These are phyloP conservation scores for Haemorhous mexicanus DNA, from an alignment of 2,113 vertebrate genomes.

Conservation along the genomic window DNA sequence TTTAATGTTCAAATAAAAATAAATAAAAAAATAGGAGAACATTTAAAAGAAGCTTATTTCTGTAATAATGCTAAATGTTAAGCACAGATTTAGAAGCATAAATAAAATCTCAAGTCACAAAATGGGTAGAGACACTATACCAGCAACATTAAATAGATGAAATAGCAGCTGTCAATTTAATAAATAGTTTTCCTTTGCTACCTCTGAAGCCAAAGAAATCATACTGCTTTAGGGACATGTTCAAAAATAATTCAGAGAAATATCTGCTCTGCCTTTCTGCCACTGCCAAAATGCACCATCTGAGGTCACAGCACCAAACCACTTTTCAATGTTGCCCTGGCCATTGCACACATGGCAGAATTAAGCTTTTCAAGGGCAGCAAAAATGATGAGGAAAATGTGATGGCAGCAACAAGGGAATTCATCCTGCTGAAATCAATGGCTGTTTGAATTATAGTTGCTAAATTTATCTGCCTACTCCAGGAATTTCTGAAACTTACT, in stretches of 20 bases:
- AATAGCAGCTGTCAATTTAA: background rate
- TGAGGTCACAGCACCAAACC: background rate
- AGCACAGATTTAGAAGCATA: conserved; percentile 42
- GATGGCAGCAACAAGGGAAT: background rate
- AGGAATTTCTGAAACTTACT: background rate
- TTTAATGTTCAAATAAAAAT: conserved; percentile 21
- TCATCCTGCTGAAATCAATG: conserved; percentile 6
- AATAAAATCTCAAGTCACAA: conserved; percentile 16
- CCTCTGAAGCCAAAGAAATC: background rate
- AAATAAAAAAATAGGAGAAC: conserved; percentile 23
- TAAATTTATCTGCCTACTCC: conserved; percentile 8
- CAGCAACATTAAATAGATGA: conserved; percentile 12
- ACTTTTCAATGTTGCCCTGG: background rate
- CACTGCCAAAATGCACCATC: background rate
- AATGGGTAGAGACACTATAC: background rate
- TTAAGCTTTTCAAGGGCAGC: background rate
- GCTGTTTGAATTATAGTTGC: background rate
- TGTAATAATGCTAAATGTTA: conserved; percentile 40
- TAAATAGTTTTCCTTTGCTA: background rate
- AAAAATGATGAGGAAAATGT: background rate
- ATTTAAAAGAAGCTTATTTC: conserved; percentile 55
- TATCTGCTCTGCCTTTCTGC: background rate
- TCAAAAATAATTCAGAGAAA: background rate
- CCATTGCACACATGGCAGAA: background rate
- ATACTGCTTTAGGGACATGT: background rate